These are phyloP conservation scores for Priocnemis perturbator DNA, from an alignment of 2,888 invertebrate genomes.

Conservation along the genomic window DNA sequence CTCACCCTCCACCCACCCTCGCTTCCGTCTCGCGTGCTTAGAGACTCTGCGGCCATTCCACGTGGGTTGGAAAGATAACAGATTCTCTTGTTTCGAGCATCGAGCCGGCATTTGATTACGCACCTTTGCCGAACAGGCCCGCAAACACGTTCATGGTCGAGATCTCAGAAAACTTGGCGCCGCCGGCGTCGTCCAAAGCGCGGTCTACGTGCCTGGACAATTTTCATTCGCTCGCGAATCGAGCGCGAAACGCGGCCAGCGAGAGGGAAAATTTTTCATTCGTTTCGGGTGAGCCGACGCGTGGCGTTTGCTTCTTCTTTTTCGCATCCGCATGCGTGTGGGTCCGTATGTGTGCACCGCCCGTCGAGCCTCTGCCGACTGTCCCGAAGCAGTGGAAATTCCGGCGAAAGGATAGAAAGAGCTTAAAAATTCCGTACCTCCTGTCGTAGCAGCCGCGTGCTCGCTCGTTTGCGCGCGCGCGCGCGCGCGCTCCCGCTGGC, in stretches of 20 bases:
- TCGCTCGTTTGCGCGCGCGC: background rate
- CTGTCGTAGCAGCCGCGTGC: background rate
- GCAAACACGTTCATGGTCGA: too few species aligned
- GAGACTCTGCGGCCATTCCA: slow-evolving; percentile 16
- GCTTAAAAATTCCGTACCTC: slow-evolving; percentile 21
- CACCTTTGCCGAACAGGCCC: background rate
- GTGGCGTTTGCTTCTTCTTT: too few species aligned
- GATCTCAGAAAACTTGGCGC: too few species aligned
- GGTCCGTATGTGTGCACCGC: too few species aligned
- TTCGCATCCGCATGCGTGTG: too few species aligned
- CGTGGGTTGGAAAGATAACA: slow-evolving; percentile 29
- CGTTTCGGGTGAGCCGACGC: too few species aligned
- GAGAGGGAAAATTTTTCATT: too few species aligned
- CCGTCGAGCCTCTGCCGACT: too few species aligned
- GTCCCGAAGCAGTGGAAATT: slow-evolving; percentile 4
- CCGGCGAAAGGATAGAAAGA: slow-evolving; percentile 13
- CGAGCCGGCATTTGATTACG: background rate
- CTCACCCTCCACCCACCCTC: slow-evolving; percentile 14
- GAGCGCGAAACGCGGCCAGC: too few species aligned
- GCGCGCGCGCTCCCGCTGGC: background rate
- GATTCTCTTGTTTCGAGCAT: slow-evolving; percentile 20
- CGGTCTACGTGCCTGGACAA: too few species aligned
- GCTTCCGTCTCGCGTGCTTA: slow-evolving; percentile 14
- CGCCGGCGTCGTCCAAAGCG: too few species aligned
- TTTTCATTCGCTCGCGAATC: too few species aligned